A percentile compares a stretch with the other conserved stretches of the same genome.
These are phyloP conservation scores for Hystrix cristata DNA, from an alignment of 2,113 vertebrate genomes.

Conservation along the genomic window DNA sequence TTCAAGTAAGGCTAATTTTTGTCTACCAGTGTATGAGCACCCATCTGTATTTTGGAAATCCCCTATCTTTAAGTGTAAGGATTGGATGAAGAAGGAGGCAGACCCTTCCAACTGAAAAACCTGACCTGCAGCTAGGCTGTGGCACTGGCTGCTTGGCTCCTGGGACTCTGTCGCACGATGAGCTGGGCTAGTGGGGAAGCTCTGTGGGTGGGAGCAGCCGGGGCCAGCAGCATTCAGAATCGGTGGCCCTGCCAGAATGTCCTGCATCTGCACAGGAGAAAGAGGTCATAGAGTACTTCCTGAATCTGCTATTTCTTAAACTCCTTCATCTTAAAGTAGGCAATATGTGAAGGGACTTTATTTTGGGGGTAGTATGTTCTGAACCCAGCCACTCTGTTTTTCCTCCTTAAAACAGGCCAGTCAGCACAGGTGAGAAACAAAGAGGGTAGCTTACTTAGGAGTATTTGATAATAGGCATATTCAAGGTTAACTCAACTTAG, in stretches of 20 bases:
- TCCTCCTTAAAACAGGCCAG: not conserved
- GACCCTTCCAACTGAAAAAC: not conserved
- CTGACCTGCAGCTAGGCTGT: too few species aligned
- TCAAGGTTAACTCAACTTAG: not conserved
- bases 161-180: not conserved
- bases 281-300: not conserved
- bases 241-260: rapidly evolving
- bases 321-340: not conserved
- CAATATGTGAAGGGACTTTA: not conserved
- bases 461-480: not conserved
- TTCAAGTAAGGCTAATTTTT: not conserved
- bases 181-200: not conserved
- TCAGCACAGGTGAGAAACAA: not conserved
- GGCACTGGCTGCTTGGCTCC: too few species aligned
- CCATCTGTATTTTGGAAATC: not conserved
- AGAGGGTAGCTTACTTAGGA: not conserved
- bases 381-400: not conserved
- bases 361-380: not conserved
- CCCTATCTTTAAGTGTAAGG: not conserved
- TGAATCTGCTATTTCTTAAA: too few species aligned
- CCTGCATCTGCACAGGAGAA: not conserved
- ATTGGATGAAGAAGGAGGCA: not conserved
- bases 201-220: not conserved
- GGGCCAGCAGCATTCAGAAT: not conserved
- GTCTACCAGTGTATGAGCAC: rapidly evolving